Evolutionary conservation across 23 tunicate species (phyloP).

Genomic region (Oikopleura vanhoeffeni): DNA sequence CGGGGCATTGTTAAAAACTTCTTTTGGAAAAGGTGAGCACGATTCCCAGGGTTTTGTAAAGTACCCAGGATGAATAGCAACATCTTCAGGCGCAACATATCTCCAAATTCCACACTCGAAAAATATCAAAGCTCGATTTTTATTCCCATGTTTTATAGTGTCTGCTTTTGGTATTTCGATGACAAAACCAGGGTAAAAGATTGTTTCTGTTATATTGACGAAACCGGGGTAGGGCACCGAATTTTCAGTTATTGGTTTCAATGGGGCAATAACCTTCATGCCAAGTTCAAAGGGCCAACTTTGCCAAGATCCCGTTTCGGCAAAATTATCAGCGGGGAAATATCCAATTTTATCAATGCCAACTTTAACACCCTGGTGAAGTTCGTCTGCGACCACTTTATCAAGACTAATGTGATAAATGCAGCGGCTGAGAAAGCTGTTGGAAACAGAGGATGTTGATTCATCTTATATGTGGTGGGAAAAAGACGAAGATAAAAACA

Average conservation of each 20-base stretch:
- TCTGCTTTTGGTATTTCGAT: background rate
- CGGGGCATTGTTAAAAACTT: background rate
- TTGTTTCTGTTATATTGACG: no score
- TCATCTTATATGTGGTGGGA: no score
- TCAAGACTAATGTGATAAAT: background rate
- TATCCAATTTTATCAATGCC: background rate
- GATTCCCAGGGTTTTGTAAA: background rate
- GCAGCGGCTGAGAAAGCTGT: background rate
- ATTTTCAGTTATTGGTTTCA: background rate
- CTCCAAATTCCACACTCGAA: slow-evolving; percentile 5
- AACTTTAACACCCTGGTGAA: background rate
- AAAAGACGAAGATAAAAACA: no score
- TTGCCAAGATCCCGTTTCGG: background rate
- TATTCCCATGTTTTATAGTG: background rate
- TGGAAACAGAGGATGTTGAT: no score
- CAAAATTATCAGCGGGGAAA: background rate
- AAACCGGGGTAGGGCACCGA: background rate
- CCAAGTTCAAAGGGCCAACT: background rate
- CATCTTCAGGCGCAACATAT: background rate
- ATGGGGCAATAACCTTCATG: background rate
- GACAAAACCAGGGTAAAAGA: background rate
- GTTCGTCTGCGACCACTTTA: background rate
- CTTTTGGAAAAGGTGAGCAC: background rate
- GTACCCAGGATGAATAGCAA: background rate
- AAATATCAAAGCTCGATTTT: background rate